Percentiles rank a stretch among this genome's conserved stretches.
phyloP scores from a whole-genome alignment of 2,797 vertebrate species.

The Bryconaethiops microstoma region DNA sequence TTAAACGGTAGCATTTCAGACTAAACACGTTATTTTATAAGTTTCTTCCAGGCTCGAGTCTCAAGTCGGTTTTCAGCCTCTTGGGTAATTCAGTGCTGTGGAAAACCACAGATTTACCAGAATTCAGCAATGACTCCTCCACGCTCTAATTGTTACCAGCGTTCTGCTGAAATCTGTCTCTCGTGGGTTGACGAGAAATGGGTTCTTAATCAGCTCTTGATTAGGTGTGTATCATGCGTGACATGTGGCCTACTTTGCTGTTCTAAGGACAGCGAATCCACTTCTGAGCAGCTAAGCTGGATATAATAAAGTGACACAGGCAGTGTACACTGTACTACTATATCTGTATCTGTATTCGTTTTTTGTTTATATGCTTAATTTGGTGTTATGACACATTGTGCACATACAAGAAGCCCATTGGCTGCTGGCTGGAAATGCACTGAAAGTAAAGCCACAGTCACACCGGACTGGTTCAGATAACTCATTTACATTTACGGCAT shows the following conservation, averaged over 20 bases:
- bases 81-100: not conserved
- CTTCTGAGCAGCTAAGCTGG: not conserved
- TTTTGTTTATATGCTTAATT: no score
- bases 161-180: not conserved
- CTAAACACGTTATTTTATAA: not conserved
- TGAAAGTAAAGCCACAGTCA: no score
- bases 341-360: no score
- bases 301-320: no score
- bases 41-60: not conserved
- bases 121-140: constrained; percentile 9
- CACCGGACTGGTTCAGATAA: no score
- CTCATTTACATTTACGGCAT: no score
- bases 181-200: not conserved
- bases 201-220: not conserved
- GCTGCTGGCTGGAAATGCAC: no score
- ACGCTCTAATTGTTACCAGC: not conserved
- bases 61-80: not conserved
- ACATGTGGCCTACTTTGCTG: not conserved
- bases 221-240: not conserved
- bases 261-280: not conserved
- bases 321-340: no score
- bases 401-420: no score
- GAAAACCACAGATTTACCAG: not conserved
- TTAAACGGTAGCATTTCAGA: not conserved
- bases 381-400: no score